A percentile compares a stretch with the other conserved stretches of the same genome.
Conservation (phyloP, 2,888 invertebrate species). For the Elmis aenea region DNA sequence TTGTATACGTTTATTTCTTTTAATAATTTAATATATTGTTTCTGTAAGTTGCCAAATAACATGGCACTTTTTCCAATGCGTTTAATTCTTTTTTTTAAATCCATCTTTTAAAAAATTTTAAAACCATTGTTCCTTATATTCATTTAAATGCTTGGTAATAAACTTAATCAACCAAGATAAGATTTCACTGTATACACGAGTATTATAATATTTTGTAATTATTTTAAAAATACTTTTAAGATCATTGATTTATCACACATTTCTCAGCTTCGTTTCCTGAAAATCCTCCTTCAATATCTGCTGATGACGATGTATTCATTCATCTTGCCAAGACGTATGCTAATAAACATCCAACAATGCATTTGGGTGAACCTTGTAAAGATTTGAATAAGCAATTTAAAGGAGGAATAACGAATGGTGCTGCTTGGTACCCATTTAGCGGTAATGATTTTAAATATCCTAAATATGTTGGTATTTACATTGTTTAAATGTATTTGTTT, state of each 20-base stretch:
- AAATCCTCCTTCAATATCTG: conserved; percentile 48
- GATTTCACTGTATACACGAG: too few relatives aligned
- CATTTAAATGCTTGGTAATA: too few relatives aligned
- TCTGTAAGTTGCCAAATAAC: too few relatives aligned
- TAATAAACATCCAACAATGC: conserved; percentile 55
- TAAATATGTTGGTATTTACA: background rate
- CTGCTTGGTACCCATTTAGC: conserved; percentile 56
- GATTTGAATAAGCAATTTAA: conserved; percentile 39
- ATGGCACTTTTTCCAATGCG: too few relatives aligned
- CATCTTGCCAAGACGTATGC: conserved; percentile 56
- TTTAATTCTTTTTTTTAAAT: too few relatives aligned
- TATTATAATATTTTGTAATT: too few relatives aligned
- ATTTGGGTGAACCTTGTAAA: conserved; percentile 48
- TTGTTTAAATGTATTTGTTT: conserved; percentile 7
- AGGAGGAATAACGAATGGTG: conserved; percentile 64
- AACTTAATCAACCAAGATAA: too few relatives aligned
- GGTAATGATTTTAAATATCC: conserved; percentile 39
- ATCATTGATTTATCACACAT: too few relatives aligned
- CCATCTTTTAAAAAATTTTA: too few relatives aligned
- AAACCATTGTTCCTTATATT: too few relatives aligned
- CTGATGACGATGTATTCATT: conserved; percentile 61
- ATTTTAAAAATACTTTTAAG: background rate
- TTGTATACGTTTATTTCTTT: too few relatives aligned
- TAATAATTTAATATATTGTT: too few relatives aligned
- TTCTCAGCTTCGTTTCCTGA: conserved; percentile 23